Base-by-base conservation (phyloP, 2,888 invertebrate species). In the Phoronis australis region DNA sequence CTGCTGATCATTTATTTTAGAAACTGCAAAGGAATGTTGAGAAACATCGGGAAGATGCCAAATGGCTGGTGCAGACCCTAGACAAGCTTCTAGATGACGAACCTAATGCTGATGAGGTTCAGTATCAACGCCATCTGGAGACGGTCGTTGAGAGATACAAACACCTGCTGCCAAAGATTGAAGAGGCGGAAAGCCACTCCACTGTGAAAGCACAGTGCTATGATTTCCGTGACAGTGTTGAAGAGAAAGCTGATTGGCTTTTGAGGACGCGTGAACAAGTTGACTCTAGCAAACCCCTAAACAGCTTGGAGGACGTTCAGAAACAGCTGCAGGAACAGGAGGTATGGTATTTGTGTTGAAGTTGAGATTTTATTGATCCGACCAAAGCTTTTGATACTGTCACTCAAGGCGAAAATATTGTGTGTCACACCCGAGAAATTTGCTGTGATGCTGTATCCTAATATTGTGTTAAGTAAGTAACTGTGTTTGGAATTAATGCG, bases 31-130 rank as follows among this genome's bases (percentile, higher is more conserved):
- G n/a, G n/a, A n/a, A n/a, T n/a, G n/a, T n/a, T n/a, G n/a, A n/a
- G n/a, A n/a, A n/a, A n/a, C n/a, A n/a, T n/a, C 40, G 18, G 40
- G 92, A 93, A 75, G 91, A 92, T 66, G 92, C 94, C 87, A 93
- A 93, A 72, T 92, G 92, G 90, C 81, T 96, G 48, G 90, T 93
- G 1, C 90, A 92, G 77, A 90, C 89, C 15, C 79, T 95, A 45
- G 92, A 95, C 68, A 86, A 87, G 64, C 82, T 96, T 52, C 84
- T 88, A 21, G 87, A 89, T 31, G 88, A 90, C 69, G 87, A 88
- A 60, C 84, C 88, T 12, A 88, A 91, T 65, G 82, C 82, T 41
- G 89, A 91, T 77, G 87, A 88, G 0, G 81, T 85, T 55, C 79
- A 82, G 24, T 93, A 94, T 75, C 91, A 93, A 73, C 82, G 84